phyloP scores from a whole-genome alignment of 1,140 invertebrate species.

The Megathymus violae region DNA sequence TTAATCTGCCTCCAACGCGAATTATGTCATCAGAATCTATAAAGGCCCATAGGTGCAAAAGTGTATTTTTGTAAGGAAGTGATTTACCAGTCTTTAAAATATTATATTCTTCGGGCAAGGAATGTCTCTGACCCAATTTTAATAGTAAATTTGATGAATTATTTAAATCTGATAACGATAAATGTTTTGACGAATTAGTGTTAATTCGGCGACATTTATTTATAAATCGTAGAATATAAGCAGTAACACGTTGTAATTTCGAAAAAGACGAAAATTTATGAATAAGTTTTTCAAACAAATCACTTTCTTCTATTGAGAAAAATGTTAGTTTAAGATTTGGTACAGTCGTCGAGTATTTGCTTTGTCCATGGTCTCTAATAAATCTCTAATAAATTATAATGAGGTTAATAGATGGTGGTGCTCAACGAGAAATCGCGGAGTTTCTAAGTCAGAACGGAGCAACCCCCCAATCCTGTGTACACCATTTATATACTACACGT shows the following conservation, averaged over 20 bases:
- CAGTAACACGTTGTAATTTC: slow-evolving; percentile 14
- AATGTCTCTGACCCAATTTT: not conserved
- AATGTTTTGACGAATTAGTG: not conserved
- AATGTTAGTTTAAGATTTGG: slow-evolving; percentile 10
- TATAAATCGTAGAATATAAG: slow-evolving; percentile 8
- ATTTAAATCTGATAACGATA: slow-evolving; percentile 12
- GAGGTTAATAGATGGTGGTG: too few species aligned
- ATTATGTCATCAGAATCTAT: slow-evolving; percentile 10
- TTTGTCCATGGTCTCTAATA: too few species aligned
- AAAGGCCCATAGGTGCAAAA: slow-evolving; percentile 8
- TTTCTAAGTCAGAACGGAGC: too few species aligned
- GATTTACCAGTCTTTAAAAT: slow-evolving; percentile 6
- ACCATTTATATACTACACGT: too few species aligned
- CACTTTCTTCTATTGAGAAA: slow-evolving; percentile 4
- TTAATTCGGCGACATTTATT: slow-evolving; percentile 16
- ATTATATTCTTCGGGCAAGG: slow-evolving; percentile 12
- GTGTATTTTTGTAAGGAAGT: slow-evolving; percentile 9
- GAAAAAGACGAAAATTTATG: slow-evolving; percentile 16
- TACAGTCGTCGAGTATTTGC: not conserved
- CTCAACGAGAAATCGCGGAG: too few species aligned
- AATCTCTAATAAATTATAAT: too few species aligned
- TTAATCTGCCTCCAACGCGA: slow-evolving; percentile 16
- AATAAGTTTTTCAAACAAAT: slow-evolving; percentile 5
- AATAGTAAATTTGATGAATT: slow-evolving; percentile 1
- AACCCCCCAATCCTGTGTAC: too few species aligned